Conservation (phyloP, 2,888 invertebrate species). For the Eurytoma californica region DNA sequence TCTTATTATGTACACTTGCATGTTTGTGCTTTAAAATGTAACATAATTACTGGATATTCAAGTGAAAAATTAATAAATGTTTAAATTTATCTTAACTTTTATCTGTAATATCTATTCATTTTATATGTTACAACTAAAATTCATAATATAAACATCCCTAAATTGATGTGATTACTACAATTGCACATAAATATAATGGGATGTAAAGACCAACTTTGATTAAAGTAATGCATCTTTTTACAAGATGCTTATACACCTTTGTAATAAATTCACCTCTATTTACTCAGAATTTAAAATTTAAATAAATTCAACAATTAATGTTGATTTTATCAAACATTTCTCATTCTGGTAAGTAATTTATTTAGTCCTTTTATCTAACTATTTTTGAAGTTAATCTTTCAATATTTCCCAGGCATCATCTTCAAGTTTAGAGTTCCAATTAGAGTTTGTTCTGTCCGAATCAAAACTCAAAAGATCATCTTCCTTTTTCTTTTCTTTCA, state of each 20-base stretch:
- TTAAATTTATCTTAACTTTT: slow-evolving; percentile 11
- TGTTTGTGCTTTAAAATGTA: slow-evolving; percentile 43
- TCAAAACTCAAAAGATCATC: slow-evolving; percentile 68
- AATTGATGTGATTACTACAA: slow-evolving; percentile 14
- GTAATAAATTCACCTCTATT: slow-evolving; percentile 19
- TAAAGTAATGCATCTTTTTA: slow-evolving; percentile 31
- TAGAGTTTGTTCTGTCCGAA: slow-evolving; percentile 64
- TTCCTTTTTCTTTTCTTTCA: slow-evolving; percentile 65
- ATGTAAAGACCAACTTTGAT: slow-evolving; percentile 25
- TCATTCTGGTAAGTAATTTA: slow-evolving; percentile 48
- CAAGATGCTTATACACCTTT: slow-evolving; percentile 21
- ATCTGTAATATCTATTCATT: neutral
- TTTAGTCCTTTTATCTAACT: slow-evolving; percentile 55
- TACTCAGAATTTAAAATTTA: slow-evolving; percentile 45
- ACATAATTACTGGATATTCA: slow-evolving; percentile 19
- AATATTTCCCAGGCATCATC: slow-evolving; percentile 73
- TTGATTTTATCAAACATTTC: slow-evolving; percentile 40
- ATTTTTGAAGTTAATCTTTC: slow-evolving; percentile 67
- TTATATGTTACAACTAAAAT: slow-evolving; percentile 25
- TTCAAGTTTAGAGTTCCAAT: slow-evolving; percentile 69
- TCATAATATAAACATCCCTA: slow-evolving; percentile 28
- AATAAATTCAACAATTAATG: slow-evolving; percentile 42
- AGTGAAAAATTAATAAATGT: slow-evolving; percentile 13
- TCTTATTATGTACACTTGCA: slow-evolving; percentile 48
- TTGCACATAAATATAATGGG: slow-evolving; percentile 28